A percentile compares a stretch with the other conserved stretches of the same genome.
Conservation (phyloP, 2,888 invertebrate species). For the Caenorhabditis macrosperma region DNA sequence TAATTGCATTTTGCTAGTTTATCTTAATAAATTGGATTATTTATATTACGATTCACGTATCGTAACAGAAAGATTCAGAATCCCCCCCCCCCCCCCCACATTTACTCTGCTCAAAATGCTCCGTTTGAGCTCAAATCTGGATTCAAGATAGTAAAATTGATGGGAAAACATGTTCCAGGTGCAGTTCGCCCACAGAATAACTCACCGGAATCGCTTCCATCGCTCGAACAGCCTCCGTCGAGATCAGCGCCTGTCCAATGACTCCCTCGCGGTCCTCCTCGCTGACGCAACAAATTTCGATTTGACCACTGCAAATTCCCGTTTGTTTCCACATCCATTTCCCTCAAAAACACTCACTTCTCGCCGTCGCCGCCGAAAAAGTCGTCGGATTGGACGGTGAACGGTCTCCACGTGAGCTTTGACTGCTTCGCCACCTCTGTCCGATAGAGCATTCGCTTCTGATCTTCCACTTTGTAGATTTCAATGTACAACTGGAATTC, state of each 20-base stretch:
- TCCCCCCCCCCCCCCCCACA: no score
- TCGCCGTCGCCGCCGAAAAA: slow-evolving; percentile 14
- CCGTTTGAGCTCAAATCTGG: no score
- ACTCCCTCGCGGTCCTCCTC: slow-evolving; percentile 53
- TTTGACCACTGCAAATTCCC: slow-evolving; percentile 54
- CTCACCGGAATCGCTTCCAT: slow-evolving; percentile 45
- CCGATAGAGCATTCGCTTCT: slow-evolving; percentile 62
- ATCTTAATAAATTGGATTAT: no score
- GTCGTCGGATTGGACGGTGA: slow-evolving; percentile 65
- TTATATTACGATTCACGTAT: no score
- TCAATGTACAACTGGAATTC: slow-evolving; percentile 42
- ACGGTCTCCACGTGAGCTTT: slow-evolving; percentile 64
- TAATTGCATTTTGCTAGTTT: no score
- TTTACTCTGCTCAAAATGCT: no score
- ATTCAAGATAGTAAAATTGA: no score
- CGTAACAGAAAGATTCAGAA: no score
- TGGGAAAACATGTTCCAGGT: no score
- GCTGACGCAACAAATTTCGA: slow-evolving; percentile 43
- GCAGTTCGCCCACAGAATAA: no score
- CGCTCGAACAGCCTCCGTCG: slow-evolving; percentile 29
- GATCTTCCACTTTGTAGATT: slow-evolving; percentile 40
- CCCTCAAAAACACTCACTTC: slow-evolving; percentile 7
- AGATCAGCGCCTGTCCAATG: slow-evolving; percentile 40
- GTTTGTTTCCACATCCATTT: not conserved
- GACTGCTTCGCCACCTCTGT: slow-evolving; percentile 66